Percentiles rank a stretch among this genome's conserved stretches.
Conservation (phyloP, 2,797 vertebrate genomes). For the Poeciliopsis turneri region DNA sequence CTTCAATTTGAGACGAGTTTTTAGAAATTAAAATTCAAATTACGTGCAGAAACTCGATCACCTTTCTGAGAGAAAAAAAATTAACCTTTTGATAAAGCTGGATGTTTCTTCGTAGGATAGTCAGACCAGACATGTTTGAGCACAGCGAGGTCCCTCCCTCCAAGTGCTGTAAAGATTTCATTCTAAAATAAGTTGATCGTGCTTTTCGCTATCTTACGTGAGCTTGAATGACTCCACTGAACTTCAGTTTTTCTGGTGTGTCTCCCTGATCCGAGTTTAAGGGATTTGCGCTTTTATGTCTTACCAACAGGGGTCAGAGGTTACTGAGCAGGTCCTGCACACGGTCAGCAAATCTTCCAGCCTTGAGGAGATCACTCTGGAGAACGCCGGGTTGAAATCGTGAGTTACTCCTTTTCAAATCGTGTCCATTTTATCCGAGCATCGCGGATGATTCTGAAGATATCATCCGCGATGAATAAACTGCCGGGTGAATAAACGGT, state of each 20-base stretch:
- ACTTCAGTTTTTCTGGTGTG: not conserved
- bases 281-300: not conserved
- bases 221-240: not conserved
- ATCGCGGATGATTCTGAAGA: not conserved
- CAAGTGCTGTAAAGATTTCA: not conserved
- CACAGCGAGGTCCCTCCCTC: not conserved
- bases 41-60: not conserved
- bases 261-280: not conserved
- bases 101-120: not conserved
- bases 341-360: constrained; percentile 91
- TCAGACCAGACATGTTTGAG: not conserved
- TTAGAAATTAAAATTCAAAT: not conserved
- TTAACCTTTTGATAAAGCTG: not conserved
- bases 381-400: constrained; percentile 91
- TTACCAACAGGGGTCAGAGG: constrained; percentile 86
- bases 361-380: constrained; percentile 91
- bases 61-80: not conserved
- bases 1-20: not conserved
- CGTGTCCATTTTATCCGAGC: not conserved
- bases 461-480: no score
- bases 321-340: constrained; percentile 91
- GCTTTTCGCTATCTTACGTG: not conserved
- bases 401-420: constrained; percentile 69
- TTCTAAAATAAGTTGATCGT: not conserved
- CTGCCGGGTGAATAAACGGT: no score